These are phyloP conservation scores for Lamprologus callipterus DNA, from an alignment of 2,113 vertebrate species.

Conservation along the genomic window DNA sequence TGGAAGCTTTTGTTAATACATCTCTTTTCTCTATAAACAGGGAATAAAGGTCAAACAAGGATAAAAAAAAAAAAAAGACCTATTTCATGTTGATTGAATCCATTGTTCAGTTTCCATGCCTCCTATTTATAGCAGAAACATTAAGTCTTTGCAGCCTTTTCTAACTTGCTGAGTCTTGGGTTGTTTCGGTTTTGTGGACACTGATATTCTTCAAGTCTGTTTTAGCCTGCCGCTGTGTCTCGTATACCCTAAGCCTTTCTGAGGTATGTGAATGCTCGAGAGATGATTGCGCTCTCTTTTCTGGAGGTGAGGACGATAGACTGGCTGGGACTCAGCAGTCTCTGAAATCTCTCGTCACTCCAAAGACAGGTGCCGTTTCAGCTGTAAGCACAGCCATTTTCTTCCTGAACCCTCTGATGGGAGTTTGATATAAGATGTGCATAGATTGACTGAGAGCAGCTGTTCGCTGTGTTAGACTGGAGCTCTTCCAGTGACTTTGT, in stretches of 20 bases:
- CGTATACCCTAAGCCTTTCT: background rate
- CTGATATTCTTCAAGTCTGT: background rate
- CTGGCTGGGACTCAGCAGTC: background rate
- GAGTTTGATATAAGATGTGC: slow-evolving; percentile 14
- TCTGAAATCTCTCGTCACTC: slow-evolving; percentile 25
- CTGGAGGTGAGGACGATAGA: slow-evolving; percentile 5
- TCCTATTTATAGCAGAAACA: background rate
- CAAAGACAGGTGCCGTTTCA: slow-evolving; percentile 46
- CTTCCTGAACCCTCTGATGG: background rate
- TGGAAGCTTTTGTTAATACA: background rate
- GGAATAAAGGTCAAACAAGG: background rate
- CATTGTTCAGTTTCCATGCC: background rate
- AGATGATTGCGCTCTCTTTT: slow-evolving; percentile 5
- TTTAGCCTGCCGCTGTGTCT: background rate
- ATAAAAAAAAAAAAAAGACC: accelerated
- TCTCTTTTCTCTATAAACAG: background rate
- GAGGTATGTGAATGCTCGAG: background rate
- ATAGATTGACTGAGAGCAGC: slow-evolving; percentile 11
- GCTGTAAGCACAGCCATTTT: background rate
- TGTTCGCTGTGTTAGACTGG: slow-evolving; percentile 29
- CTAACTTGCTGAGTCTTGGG: background rate
- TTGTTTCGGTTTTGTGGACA: background rate
- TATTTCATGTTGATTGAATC: background rate
- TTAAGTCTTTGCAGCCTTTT: background rate
- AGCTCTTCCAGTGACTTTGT: slow-evolving; percentile 5